Evolutionary conservation across 1,140 invertebrate species (phyloP), one percentile per base, ranked within the genome.

Genomic region (Himalopsyche phryganea): DNA sequence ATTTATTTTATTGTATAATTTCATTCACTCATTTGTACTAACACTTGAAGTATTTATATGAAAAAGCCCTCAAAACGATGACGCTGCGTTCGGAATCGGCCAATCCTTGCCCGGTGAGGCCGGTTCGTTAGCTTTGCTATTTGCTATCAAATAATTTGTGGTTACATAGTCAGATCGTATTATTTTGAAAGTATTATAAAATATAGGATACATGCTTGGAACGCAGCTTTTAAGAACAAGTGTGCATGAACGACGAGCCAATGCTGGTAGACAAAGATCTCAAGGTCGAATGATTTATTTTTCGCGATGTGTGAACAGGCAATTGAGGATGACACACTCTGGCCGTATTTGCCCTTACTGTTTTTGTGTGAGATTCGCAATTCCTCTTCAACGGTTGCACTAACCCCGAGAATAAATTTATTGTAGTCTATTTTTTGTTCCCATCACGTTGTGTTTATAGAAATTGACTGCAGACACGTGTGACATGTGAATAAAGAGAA

Each of bases 1-100:
- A 59, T 62, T 35, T 59, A 58, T 53, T 48, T 56, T 56, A 62
- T 62, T 58, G 44, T 61, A 61, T 47, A 47, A 56, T 50, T 54
- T 36, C 14, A 48, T 28, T 52, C 23, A 41, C 17, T 45, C 42
- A 44, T 48, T 18, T 48, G 23, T 47, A 53, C 49, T 61, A 61
- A 61, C 60, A 53, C 20, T 51, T 53, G 33, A 23, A 56, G 58
- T 53, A 44, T 58, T 50, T 63, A 53, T 62, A 53, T 41, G 44
- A 28, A 28, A 28, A 28, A 28, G 49, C 44, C 49, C n/a, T 53
- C 47, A 14, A 60, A 36, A 19, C 9, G 13, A 23, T 6, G 13
- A 23, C 18, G 53, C 35, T 48, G 50, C 46, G 49, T 49, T 47
- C 36, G 7, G 17, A 42, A 33, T 32, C 14, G 10, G 35, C 11